Percentiles rank a stretch among this genome's conserved stretches.
These are phyloP conservation scores for Willisornis vidua DNA, from an alignment of 2,113 vertebrate species.

Conservation along the genomic window DNA sequence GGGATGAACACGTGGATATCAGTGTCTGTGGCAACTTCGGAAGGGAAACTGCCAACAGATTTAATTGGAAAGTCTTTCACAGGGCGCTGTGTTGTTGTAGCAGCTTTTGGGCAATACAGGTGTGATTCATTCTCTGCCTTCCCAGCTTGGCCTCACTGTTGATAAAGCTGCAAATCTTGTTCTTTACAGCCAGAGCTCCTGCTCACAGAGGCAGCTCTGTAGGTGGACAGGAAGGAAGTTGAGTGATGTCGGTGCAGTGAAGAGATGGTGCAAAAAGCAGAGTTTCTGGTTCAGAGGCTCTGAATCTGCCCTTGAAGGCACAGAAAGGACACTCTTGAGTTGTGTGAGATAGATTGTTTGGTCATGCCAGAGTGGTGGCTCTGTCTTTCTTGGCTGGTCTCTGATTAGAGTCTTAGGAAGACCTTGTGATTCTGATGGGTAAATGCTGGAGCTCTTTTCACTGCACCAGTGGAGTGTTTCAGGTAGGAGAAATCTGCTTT, in stretches of 20 bases:
- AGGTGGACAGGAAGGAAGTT: background rate
- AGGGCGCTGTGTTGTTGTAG: rapidly evolving
- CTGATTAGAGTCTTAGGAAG: background rate
- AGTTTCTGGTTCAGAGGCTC: background rate
- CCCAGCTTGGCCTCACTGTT: background rate
- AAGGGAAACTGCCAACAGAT: background rate
- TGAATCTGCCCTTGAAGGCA: background rate
- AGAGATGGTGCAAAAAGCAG: background rate
- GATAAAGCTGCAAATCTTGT: background rate
- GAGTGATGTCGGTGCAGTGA: background rate
- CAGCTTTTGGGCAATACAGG: background rate
- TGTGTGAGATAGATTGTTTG: background rate
- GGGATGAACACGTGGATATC: rapidly evolving
- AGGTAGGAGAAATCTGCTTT: background rate
- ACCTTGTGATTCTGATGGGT: background rate
- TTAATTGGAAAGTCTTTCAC: background rate
- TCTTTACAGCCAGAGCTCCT: background rate
- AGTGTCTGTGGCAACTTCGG: background rate
- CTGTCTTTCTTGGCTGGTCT: background rate
- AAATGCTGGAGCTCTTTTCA: background rate
- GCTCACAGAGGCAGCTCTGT: background rate
- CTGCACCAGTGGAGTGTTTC: background rate
- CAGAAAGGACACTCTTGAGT: background rate
- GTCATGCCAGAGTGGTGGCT: background rate
- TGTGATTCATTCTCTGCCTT: background rate